Conservation (phyloP, 2,888 invertebrate species). For the Drosophila paucipuncta region DNA sequence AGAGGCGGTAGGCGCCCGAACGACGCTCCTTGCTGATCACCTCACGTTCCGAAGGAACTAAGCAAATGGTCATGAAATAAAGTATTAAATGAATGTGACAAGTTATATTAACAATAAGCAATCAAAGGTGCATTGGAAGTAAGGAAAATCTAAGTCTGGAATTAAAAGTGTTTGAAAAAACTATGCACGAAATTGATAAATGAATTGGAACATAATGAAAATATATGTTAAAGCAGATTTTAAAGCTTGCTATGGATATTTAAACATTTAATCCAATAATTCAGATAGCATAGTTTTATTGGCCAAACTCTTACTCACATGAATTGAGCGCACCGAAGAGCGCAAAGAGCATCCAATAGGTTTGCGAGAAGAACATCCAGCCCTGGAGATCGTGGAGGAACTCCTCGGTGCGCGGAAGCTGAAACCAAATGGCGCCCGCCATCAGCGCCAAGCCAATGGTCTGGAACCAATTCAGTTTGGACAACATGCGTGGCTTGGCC, state of each 20-base stretch:
- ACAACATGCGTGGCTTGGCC: slow-evolving; percentile 91
- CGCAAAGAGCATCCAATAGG: slow-evolving; percentile 93
- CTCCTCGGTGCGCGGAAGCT: slow-evolving; percentile 90
- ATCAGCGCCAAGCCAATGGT: slow-evolving; percentile 90
- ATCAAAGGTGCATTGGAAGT: not conserved
- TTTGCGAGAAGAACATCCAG: slow-evolving; percentile 94
- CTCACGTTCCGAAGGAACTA: slow-evolving; percentile 92
- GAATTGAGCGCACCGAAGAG: slow-evolving; percentile 92
- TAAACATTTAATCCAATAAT: not conserved
- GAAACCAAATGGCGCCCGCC: slow-evolving; percentile 92
- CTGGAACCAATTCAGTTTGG: slow-evolving; percentile 91
- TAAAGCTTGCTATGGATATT: not conserved
- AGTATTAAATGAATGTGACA: not conserved
- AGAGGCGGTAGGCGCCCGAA: slow-evolving; percentile 91
- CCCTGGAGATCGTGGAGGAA: slow-evolving; percentile 92
- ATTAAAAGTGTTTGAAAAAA: not conserved
- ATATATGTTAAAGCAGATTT: not conserved
- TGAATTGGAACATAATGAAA: not conserved
- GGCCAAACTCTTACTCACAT: slow-evolving; percentile 87
- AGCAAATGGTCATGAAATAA: not conserved
- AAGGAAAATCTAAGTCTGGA: not conserved
- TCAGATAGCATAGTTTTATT: not conserved
- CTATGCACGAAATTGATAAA: not conserved
- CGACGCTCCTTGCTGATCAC: slow-evolving; percentile 92
- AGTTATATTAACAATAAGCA: not conserved